A percentile compares a stretch with the other conserved stretches of the same genome.
phyloP scores from a whole-genome alignment of 1,140 invertebrate genomes.

The Neotoxoptera formosana region DNA sequence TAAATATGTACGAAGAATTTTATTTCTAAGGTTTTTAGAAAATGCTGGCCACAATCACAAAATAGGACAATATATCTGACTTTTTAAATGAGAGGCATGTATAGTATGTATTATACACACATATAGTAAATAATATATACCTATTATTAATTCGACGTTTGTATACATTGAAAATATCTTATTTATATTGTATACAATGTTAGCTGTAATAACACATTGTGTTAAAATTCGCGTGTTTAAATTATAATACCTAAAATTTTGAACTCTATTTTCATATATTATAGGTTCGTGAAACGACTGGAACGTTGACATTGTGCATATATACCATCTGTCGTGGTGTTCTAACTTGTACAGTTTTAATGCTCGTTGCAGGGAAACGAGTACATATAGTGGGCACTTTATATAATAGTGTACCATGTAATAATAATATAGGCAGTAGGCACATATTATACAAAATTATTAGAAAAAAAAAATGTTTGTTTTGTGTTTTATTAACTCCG shows the following conservation, averaged over 20 bases:
- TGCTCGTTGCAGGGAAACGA: background rate
- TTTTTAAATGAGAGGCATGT: too few relatives aligned
- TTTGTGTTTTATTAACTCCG: background rate
- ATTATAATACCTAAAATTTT: background rate
- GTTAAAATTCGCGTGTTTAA: background rate
- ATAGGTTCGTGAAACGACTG: background rate
- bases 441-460: background rate
- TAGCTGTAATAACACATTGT: background rate
- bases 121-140: too few relatives aligned
- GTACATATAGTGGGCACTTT: background rate
- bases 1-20: too few relatives aligned
- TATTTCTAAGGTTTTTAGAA: background rate
- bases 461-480: constrained; percentile 1
- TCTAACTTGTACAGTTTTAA: background rate
- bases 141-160: too few relatives aligned
- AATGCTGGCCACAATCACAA: background rate
- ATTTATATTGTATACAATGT: background rate
- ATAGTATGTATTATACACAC: too few relatives aligned
- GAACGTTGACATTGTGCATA: background rate
- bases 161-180: too few relatives aligned
- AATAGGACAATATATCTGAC: background rate
- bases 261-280: background rate
- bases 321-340: background rate
- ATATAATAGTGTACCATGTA: background rate
- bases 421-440: background rate